Evolutionary conservation across 2,113 vertebrate species (phyloP), one percentile per base, ranked within the genome.

Genomic region (Sinocyclocheilus maitianheensis): DNA sequence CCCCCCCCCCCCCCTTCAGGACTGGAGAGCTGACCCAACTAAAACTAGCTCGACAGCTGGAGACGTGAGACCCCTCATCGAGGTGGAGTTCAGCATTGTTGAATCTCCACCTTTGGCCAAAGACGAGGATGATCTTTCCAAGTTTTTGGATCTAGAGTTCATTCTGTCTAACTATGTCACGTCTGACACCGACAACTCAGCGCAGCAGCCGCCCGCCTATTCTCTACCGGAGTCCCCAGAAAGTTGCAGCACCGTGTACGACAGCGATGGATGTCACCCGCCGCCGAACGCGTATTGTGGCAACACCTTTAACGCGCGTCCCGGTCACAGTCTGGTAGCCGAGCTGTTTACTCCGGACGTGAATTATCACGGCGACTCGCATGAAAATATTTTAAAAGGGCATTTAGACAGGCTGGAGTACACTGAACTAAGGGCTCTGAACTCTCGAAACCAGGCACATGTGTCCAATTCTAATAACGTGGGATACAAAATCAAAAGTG

Each of bases 121-220:
- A 84, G 97, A 98, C 30, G 97, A 97, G 0, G 97, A 98, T 86
- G 97, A 97, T 3, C 88, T 98, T 76, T 95, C 93, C 12, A 96
- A 94, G 71, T 97, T 96, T 89, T 81, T 98, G 87, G 97, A 98
- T 91, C 92, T 98, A 77, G 97, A 98, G 43, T 98, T 98, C 91
- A 98, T 98, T 88, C 87, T 98, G 85, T 95, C 96, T 0, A 97
- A 98, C 92, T 95, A 94, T 0, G 93, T 95, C 74, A 86, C 91
- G 77, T 91, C 93, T 4, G 93, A 92, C 5, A 85, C 86, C 71
- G 77, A n/a, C 79, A 79, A 14, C 51, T 22, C 84, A 16, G 89
- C 83, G 80, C 87, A 83, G 13, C 91, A 89, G 67, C 92, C 88
- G 14, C 94, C 94, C 51, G 92, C 93, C 0, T 97, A 97, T 63